Conservation (phyloP, 2,797 vertebrate species). For the Sebastes trivittatus region DNA sequence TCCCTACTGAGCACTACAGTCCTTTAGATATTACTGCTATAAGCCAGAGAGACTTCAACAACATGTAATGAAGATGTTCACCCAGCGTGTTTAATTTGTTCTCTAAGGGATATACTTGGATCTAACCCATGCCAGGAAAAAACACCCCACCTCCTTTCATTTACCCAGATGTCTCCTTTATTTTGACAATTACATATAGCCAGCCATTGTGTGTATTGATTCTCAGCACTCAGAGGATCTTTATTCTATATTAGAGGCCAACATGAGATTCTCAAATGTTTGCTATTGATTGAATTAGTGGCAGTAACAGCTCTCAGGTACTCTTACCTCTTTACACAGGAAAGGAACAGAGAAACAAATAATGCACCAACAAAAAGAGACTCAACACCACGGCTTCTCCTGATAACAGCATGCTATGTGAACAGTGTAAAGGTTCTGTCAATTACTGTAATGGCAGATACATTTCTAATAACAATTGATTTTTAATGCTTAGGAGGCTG, state of each 20-base stretch:
- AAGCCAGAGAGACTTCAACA: not conserved
- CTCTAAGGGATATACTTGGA: not conserved
- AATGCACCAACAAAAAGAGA: constrained; percentile 9
- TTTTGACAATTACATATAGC: not conserved
- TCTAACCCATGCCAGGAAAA: not conserved
- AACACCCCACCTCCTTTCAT: not conserved
- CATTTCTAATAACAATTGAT: not conserved
- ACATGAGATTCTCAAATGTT: constrained; percentile 13
- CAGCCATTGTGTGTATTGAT: constrained; percentile 1
- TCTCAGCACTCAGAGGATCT: constrained; percentile 16
- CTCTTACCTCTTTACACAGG: not conserved
- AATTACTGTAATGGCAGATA: not conserved
- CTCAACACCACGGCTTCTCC: not conserved
- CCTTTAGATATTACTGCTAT: not conserved
- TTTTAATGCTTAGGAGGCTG: not conserved
- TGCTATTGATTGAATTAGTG: not conserved
- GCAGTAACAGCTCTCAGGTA: not conserved
- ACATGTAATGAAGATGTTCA: not conserved
- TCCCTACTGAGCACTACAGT: not conserved
- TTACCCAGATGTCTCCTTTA: not conserved
- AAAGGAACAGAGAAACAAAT: constrained; percentile 4
- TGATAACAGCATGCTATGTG: not conserved
- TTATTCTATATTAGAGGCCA: constrained; percentile 1
- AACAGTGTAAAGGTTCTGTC: not conserved
- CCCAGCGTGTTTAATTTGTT: not conserved